A percentile compares a stretch with the other conserved stretches of the same genome.
Evolutionary conservation across 2,888 invertebrate genomes (phyloP).

Genomic region (Mamestra brassicae): DNA sequence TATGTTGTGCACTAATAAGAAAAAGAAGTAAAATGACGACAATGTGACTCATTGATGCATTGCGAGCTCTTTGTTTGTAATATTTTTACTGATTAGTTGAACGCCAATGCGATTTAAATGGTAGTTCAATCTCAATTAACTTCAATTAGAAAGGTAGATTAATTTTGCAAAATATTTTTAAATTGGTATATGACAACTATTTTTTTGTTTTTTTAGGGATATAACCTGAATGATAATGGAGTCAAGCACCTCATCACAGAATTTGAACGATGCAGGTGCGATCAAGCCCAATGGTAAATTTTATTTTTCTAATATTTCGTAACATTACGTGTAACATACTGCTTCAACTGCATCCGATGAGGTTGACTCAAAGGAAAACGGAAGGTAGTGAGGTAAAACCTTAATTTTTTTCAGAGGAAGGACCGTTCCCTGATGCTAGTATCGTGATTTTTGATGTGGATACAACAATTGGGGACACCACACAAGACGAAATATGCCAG

Average conservation of each 20-base stretch:
- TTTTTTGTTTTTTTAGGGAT: background rate
- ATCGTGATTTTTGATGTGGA: slow-evolving; percentile 1
- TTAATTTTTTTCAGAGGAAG: background rate
- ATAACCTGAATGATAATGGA: background rate
- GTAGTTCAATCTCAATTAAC: background rate
- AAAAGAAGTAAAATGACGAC: background rate
- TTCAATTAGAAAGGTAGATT: background rate
- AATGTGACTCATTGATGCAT: background rate
- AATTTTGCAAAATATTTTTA: background rate
- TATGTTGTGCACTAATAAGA: background rate
- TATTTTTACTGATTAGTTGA: too few species aligned
- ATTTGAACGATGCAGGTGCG: too few species aligned
- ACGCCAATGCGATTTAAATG: background rate
- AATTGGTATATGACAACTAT: background rate
- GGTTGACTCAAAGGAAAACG: too few species aligned
- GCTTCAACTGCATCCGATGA: background rate
- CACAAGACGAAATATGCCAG: background rate
- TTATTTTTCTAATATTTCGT: background rate
- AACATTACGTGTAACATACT: too few species aligned
- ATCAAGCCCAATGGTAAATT: background rate
- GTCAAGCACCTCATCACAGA: background rate
- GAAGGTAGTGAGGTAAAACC: background rate
- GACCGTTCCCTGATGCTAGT: background rate
- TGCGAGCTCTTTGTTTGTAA: too few species aligned
- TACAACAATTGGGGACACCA: background rate